Base-by-base conservation (phyloP, 2,797 vertebrate species). In the Sphaeramia orbicularis region DNA sequence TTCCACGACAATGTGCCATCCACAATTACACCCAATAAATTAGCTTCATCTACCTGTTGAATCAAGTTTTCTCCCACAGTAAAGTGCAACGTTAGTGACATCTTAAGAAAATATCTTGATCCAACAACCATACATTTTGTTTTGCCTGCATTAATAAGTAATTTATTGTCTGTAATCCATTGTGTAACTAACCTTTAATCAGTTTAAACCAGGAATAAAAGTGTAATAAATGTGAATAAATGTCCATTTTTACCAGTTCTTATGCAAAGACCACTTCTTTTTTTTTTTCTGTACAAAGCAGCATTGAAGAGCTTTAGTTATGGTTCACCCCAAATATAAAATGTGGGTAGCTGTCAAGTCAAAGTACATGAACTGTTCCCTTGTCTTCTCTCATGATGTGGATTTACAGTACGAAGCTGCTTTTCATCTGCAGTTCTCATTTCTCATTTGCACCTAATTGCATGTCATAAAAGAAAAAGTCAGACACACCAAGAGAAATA, bases 391-490 rank as follows among this genome's bases (percentile, higher is more conserved):
- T 64, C 44, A 5, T 37, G 47, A n/a, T 71, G 43, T 47, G 21
- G 69, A 75, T 71, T 69, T 74, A 64, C 41, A 47, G 19, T 8
- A 14, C 60, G 24, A 74, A 47, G 37, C 53, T 41, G 16, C 37
- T 66, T 41, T 57, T 50, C 42, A 56, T 27, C 24, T 27, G 4
- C 24, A 27, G 1, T 27, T 74, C 51, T 45, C 0, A 65, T 71
- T 61, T 61, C 45, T 77, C 18, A 59, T 61, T 76, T 59, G 18
- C 53, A 61, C 51, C 40, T 50, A 41, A 48, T 71, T 65, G 54
- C 56, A 42, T 67, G 64, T 72, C 37, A 67, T 65, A 59, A 76
- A 49, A 68, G 30, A 38, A 10, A 55, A 56, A 54, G 53, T 56
- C 45, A 62, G 58, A 67, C 65, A 42, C 65, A 42, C n/a, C 6